phyloP scores from a whole-genome alignment of 37 sponge, comb jelly and placozoan species.

The Spongilla lacustris region DNA sequence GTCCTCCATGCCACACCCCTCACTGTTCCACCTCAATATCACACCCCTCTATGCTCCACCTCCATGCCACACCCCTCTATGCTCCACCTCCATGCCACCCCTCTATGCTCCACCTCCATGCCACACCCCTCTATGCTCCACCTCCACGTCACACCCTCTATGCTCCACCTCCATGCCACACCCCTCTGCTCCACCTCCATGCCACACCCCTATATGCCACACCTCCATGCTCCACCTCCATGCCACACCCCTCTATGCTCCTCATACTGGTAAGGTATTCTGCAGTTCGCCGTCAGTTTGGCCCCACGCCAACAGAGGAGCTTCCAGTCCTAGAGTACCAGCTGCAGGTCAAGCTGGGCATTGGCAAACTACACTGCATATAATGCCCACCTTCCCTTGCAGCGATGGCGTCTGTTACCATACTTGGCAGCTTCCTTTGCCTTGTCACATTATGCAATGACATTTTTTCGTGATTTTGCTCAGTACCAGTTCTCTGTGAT shows the following conservation, averaged over 20 bases:
- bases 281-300: conserved; percentile 89
- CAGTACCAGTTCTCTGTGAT: conserved; percentile 24
- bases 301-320: conserved; percentile 62
- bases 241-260: background rate
- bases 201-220: background rate
- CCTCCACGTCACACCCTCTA: too few relatives aligned
- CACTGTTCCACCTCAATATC: too few relatives aligned
- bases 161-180: too few relatives aligned
- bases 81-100: background rate
- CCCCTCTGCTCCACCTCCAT: background rate
- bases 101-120: background rate
- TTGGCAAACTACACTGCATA: background rate
- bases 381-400: conserved; percentile 5
- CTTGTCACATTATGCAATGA: conserved; percentile 32
- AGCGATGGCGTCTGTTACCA: conserved; percentile 90
- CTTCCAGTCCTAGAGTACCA: conserved; percentile 90
- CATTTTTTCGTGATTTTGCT: conserved; percentile 43
- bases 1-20: too few relatives aligned
- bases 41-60: background rate
- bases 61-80: background rate
- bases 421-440: conserved; percentile 67
- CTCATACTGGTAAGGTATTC: conserved; percentile 83
- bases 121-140: background rate
- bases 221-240: background rate
- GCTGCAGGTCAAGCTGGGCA: conserved; percentile 60